A percentile compares a stretch with the other conserved stretches of the same genome.
Conservation (phyloP, 2,797 vertebrate species). For the Eleutherodactylus coqui region DNA sequence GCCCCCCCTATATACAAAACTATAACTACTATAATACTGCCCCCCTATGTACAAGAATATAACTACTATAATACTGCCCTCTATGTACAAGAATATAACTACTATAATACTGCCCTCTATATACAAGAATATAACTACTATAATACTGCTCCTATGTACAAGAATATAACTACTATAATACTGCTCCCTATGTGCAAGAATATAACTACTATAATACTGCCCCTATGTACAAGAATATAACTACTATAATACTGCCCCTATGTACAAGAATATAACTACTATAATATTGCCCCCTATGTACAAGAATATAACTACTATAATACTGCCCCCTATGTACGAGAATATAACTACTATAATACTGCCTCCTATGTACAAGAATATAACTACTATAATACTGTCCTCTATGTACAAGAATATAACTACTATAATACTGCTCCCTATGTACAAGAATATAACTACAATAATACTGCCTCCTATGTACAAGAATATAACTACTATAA, state of each 20-base stretch:
- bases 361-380: slow-evolving; percentile 1
- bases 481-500: slow-evolving; percentile 6
- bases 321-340: background rate
- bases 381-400: too few species aligned
- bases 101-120: background rate
- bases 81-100: background rate
- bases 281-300: too few species aligned
- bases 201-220: slow-evolving; percentile 12
- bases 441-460: slow-evolving; percentile 9
- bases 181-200: background rate
- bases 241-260: background rate
- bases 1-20: background rate
- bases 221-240: background rate
- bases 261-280: background rate
- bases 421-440: slow-evolving; percentile 1
- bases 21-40: slow-evolving; percentile 11
- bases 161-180: slow-evolving; percentile 8
- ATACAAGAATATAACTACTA: slow-evolving; percentile 3
- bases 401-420: too few species aligned
- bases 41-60: background rate
- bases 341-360: slow-evolving; percentile 10
- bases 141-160: background rate
- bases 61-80: background rate
- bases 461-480: slow-evolving; percentile 10
- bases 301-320: slow-evolving; percentile 3